A percentile compares a stretch with the other conserved stretches of the same genome.
phyloP scores from a whole-genome alignment of 2,113 vertebrate genomes.

The Eolophus roseicapilla region DNA sequence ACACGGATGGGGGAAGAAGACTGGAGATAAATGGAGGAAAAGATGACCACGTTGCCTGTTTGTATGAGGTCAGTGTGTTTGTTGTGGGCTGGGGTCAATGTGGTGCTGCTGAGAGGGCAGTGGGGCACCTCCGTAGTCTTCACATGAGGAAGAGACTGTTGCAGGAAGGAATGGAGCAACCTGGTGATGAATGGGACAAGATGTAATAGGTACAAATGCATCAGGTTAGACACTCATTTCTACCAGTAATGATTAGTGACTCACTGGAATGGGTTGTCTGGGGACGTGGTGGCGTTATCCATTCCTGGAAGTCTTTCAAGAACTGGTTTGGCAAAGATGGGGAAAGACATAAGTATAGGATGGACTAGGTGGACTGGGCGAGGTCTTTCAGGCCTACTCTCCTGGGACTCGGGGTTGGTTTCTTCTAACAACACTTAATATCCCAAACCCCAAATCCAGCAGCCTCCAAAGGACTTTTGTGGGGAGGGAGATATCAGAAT shows the following conservation, averaged over 20 bases:
- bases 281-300: neutral
- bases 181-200: slow-evolving; percentile 4
- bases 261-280: slow-evolving; percentile 51
- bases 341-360: slow-evolving; percentile 66
- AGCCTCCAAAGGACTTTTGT: slow-evolving; percentile 6
- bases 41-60: neutral
- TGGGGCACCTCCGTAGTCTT: neutral
- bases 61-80: neutral
- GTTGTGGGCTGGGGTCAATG: neutral
- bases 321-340: slow-evolving; percentile 61
- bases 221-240: neutral
- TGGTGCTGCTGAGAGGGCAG: neutral
- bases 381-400: slow-evolving; percentile 10
- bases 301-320: slow-evolving; percentile 49
- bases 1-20: neutral
- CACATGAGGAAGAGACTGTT: neutral
- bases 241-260: slow-evolving; percentile 42
- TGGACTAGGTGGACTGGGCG: slow-evolving; percentile 10
- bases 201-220: neutral
- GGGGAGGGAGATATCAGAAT: neutral
- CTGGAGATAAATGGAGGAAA: neutral
- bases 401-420: neutral
- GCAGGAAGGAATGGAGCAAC: neutral
- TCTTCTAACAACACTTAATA: slow-evolving; percentile 10
- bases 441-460: slow-evolving; percentile 4